phyloP scores from a whole-genome alignment of 2,113 vertebrate genomes.

The Leucosticte australis region DNA sequence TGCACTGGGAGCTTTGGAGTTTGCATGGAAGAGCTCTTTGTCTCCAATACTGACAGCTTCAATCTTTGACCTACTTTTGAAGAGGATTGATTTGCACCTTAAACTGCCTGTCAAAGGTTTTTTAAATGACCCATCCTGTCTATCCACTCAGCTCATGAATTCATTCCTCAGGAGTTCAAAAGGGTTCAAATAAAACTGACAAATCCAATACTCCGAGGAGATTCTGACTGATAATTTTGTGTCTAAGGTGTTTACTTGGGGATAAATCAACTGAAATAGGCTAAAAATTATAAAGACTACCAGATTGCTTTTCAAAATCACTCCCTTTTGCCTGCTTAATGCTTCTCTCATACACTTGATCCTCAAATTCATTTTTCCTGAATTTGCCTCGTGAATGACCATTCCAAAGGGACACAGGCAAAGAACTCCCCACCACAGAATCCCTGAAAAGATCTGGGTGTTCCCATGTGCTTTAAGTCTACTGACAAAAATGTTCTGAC shows the following conservation, averaged over 20 bases:
- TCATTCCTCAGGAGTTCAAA: slow-evolving; percentile 34
- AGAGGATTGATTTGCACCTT: slow-evolving; percentile 4
- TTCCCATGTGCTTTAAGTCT: not conserved
- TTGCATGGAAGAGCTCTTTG: not conserved
- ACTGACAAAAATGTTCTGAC: not conserved
- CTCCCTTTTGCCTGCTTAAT: not conserved
- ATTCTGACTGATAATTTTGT: slow-evolving; percentile 24
- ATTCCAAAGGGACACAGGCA: not conserved
- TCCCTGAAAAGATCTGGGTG: not conserved
- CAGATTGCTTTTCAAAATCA: not conserved
- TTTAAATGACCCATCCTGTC: slow-evolving; percentile 10
- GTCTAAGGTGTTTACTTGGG: not conserved
- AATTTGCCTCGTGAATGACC: not conserved
- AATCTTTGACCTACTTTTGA: slow-evolving; percentile 27
- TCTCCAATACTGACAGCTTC: not conserved
- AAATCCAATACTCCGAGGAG: not conserved
- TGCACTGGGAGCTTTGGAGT: not conserved
- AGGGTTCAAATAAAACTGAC: slow-evolving; percentile 34
- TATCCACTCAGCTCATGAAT: not conserved
- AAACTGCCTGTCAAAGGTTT: slow-evolving; percentile 4
- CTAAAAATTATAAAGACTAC: not conserved
- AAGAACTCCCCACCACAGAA: not conserved
- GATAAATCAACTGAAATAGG: not conserved
- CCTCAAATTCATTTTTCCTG: not conserved
- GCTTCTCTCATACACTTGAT: not conserved